Conservation (phyloP, 2,888 invertebrate species). For the Unio pictorum region DNA sequence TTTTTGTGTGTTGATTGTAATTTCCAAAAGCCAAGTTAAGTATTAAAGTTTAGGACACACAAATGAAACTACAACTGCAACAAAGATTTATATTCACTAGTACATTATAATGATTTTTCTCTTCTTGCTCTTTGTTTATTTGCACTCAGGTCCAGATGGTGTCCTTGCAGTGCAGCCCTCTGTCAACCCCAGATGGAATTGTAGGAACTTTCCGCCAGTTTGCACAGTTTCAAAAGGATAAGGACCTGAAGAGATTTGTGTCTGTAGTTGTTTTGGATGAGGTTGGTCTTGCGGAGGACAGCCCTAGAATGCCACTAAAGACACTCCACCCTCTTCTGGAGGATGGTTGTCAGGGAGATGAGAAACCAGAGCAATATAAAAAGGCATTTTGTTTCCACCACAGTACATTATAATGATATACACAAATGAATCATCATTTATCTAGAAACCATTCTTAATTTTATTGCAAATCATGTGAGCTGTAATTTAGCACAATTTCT, state of each 20-base stretch:
- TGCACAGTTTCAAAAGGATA: slow-evolving; percentile 62
- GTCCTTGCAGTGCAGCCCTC: slow-evolving; percentile 67
- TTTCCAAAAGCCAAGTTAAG: too few species aligned
- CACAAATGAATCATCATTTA: too few species aligned
- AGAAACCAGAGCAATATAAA: slow-evolving; percentile 54
- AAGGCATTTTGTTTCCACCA: slow-evolving; percentile 39
- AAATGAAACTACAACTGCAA: too few species aligned
- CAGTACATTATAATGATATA: too few species aligned
- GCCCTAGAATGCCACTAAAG: slow-evolving; percentile 69
- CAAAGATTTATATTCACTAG: too few species aligned
- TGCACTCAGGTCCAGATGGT: slow-evolving; percentile 60
- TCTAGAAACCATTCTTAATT: too few species aligned
- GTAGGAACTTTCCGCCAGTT: slow-evolving; percentile 63
- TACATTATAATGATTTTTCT: too few species aligned
- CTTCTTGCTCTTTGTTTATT: too few species aligned
- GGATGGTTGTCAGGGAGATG: slow-evolving; percentile 66
- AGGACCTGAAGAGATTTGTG: slow-evolving; percentile 58
- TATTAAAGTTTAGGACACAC: too few species aligned
- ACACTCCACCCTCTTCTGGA: slow-evolving; percentile 67
- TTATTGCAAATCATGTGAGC: too few species aligned
- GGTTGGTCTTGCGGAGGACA: slow-evolving; percentile 67
- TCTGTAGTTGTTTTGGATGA: slow-evolving; percentile 68
- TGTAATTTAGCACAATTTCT: too few species aligned
- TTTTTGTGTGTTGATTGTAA: too few species aligned
- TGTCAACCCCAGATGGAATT: slow-evolving; percentile 66